phyloP scores from a whole-genome alignment of 1,140 invertebrate species.

The Laodelphax striatellus region DNA sequence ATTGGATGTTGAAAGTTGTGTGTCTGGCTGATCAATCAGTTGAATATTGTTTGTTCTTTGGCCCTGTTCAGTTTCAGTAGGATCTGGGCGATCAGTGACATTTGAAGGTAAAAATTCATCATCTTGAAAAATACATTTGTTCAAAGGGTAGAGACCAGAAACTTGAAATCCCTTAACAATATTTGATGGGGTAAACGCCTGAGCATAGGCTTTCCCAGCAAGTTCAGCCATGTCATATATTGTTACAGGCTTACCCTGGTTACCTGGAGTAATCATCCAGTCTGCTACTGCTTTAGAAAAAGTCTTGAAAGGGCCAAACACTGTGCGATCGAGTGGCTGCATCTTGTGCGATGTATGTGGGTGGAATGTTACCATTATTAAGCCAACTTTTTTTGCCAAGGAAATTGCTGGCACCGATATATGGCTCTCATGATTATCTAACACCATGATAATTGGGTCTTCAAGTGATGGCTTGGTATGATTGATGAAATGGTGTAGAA shows the following conservation, averaged over 20 bases:
- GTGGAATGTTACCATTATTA: conserved; percentile 24
- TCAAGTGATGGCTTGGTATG: conserved; percentile 20
- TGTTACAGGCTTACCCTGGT: conserved; percentile 13
- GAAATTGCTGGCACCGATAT: conserved; percentile 21
- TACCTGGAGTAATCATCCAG: conserved; percentile 22
- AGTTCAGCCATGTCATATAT: conserved; percentile 25
- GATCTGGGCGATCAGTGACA: conserved; percentile 27
- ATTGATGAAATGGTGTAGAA: conserved; percentile 22
- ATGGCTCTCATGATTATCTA: conserved; percentile 31
- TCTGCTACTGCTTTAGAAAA: conserved; percentile 6
- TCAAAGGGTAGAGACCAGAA: conserved; percentile 28
- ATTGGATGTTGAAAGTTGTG: background rate
- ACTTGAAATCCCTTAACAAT: conserved; percentile 26
- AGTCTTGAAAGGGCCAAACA: conserved; percentile 16
- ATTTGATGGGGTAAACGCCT: conserved; percentile 26
- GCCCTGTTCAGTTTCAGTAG: background rate
- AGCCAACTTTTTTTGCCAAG: conserved; percentile 20
- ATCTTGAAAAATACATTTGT: conserved; percentile 28
- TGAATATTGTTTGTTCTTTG: background rate
- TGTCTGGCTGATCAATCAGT: background rate
- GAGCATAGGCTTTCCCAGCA: conserved; percentile 19
- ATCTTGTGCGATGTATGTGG: conserved; percentile 26
- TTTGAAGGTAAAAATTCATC: conserved; percentile 27
- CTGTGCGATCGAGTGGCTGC: conserved; percentile 29
- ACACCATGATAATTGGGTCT: conserved; percentile 28